Base-by-base conservation (phyloP, 2,797 vertebrate genomes). In the Amniataba percoides region DNA sequence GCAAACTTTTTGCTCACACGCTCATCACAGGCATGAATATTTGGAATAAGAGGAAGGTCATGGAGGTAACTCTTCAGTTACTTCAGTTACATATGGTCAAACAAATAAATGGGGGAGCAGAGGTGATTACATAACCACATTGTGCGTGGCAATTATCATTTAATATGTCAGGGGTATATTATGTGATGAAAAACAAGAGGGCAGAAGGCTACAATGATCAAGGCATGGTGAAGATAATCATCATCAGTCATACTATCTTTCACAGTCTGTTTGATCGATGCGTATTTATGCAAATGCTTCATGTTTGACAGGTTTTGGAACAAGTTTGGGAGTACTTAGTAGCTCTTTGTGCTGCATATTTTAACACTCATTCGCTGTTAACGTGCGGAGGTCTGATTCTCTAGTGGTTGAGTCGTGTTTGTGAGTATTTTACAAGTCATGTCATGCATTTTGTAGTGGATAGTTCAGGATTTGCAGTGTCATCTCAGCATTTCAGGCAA, bases 401-500 rank as follows among this genome's bases (percentile, higher is more conserved):
- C 18, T 27, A 62, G 78, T 31, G 46, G 61, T 15, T 18, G 43
- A 61, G 46, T 70, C 34, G 12, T 72, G 78, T 70, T 84, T 71
- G 36, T 57, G 74, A 69, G 69, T 66, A 79, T 89, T 87, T 80
- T 69, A 84, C 40, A 80, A 87, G 83, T 77, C 85, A 79, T 39
- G 71, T 80, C 75, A 82, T 89, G 62, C 76, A 92, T 88, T 90
- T 90, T 90, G 71, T 71, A 89, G 80, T 25, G 23, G 74, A 53
- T 70, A 27, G 56, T 58, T 56, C 65, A 69, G 60, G 70, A 74
- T 71, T 74, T 75, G 63, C 59, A 19, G 69, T 63, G 80, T 78
- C 74, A 82, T 83, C 74, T 61, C 48, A 60, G 59, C 55, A 59
- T 80, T 70, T 62, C 39, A 34, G 78, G 51, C 53, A 53, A 42